Base-by-base conservation (phyloP, 2,797 vertebrate species). In the Urophycis tenuis region DNA sequence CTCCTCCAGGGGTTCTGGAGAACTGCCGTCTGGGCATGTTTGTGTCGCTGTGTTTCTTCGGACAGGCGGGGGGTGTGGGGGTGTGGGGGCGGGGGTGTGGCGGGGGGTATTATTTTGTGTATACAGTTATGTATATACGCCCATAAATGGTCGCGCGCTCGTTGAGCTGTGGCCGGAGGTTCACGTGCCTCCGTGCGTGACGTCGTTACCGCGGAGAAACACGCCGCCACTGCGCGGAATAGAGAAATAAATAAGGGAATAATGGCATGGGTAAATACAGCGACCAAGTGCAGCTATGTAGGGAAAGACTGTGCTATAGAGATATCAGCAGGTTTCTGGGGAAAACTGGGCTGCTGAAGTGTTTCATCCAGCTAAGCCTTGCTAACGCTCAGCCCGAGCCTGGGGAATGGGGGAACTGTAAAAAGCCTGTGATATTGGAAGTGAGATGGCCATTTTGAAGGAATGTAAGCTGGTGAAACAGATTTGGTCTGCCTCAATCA, bases 371-470 rank as follows among this genome's bases (percentile, higher is more conserved):
- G 87, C 90, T 93, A 93, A 92, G 92, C 91, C 88, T 88, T 91
- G 90, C 93, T 91, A 92, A 92, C 91, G 91, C 92, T 92, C 91
- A 91, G 90, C 88, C 88, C 87, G 89, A 92, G 91, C 92, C 91
- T 90, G 90, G 91, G 91, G 90, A 93, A 92, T 91, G 89, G 90
- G 90, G 90, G 91, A 91, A 92, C 91, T 90, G 92, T 93, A 93
- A 92, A 67, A 94, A 91, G 90, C 92, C 91, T 82, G 90, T 93
- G 92, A 93, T 94, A 94, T 93, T 93, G 92, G 93, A 93, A 93
- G 91, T 92, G 93, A 94, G 93, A 94, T 94, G 93, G 90, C 91
- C 91, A 93, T 94, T 94, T 93, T 93, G 92, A 94, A 92, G 92
- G 90, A 93, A 93, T 93, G 91, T 94, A 93, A 93, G 93, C 93